phyloP scores from a whole-genome alignment of 2,113 vertebrate genomes.

The Caranx ignobilis region DNA sequence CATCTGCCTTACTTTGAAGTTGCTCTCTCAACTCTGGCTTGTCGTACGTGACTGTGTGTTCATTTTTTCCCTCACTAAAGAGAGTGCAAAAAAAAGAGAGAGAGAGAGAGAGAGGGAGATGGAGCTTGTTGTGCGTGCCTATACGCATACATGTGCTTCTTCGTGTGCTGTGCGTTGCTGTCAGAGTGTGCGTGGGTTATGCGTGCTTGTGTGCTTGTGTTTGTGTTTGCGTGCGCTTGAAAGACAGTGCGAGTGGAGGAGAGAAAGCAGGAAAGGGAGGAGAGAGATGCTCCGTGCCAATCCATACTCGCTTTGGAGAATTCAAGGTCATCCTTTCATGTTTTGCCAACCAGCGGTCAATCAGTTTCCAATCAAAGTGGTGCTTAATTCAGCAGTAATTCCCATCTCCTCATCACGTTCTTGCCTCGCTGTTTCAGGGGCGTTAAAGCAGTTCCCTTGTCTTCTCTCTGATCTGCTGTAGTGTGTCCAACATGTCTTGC shows the following conservation, averaged over 20 bases:
- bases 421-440: constrained; percentile 58
- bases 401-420: constrained; percentile 69
- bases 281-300: constrained; percentile 69
- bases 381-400: constrained; percentile 84
- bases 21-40: constrained; percentile 79
- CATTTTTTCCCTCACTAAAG: constrained; percentile 58
- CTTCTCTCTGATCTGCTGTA: constrained; percentile 67
- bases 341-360: constrained; percentile 83
- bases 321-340: constrained; percentile 86
- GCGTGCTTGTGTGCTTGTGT: background rate
- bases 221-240: constrained; percentile 18
- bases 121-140: constrained; percentile 52
- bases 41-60: constrained; percentile 82
- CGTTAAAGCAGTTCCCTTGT: constrained; percentile 51
- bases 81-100: constrained; percentile 45
- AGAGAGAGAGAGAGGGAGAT: constrained; percentile 32
- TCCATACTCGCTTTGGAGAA: constrained; percentile 79
- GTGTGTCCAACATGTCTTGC: constrained; percentile 62
- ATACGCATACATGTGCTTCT: constrained; percentile 38
- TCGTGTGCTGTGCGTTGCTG: constrained; percentile 14
- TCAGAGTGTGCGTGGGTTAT: constrained; percentile 2
- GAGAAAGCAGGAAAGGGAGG: constrained; percentile 34
- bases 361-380: constrained; percentile 83
- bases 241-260: constrained; percentile 34
- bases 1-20: constrained; percentile 87